These are phyloP conservation scores for Dasypus novemcinctus DNA, from an alignment of 2,113 vertebrate species.

Conservation along the genomic window DNA sequence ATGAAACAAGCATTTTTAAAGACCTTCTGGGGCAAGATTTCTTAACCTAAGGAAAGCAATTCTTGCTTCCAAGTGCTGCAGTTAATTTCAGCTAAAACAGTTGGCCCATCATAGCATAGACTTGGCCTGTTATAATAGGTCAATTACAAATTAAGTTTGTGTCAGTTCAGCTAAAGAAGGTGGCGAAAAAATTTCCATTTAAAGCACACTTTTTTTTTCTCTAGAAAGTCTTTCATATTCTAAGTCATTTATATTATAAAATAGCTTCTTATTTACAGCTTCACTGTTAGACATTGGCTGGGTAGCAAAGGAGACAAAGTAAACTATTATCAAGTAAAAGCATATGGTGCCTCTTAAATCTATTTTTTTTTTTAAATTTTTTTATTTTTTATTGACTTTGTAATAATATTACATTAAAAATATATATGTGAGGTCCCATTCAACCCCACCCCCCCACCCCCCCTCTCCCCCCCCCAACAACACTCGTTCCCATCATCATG, in stretches of 20 bases:
- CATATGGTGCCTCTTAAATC: not conserved
- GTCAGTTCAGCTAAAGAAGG: conserved; percentile 21
- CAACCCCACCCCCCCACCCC: too few species aligned
- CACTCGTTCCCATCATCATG: too few species aligned
- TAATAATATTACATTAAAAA: too few species aligned
- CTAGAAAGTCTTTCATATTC: not conserved
- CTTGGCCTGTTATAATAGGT: not conserved
- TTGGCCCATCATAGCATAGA: not conserved
- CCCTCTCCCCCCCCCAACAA: too few species aligned
- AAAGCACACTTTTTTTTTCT: not conserved
- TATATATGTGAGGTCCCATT: too few species aligned
- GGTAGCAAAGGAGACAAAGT: not conserved
- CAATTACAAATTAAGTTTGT: conserved; percentile 33
- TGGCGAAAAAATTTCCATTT: conserved; percentile 13
- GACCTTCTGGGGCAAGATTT: not conserved
- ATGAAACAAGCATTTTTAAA: not conserved
- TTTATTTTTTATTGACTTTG: too few species aligned
- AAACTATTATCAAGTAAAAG: conserved; percentile 25
- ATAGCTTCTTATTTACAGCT: not conserved
- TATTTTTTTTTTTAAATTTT: too few species aligned
- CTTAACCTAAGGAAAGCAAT: not conserved
- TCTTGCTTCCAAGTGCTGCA: not conserved
- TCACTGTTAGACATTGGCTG: not conserved
- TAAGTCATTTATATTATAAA: conserved; percentile 38
- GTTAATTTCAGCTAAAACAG: not conserved